phyloP scores from a whole-genome alignment of 2,797 vertebrate species.

The Agapornis canus region DNA sequence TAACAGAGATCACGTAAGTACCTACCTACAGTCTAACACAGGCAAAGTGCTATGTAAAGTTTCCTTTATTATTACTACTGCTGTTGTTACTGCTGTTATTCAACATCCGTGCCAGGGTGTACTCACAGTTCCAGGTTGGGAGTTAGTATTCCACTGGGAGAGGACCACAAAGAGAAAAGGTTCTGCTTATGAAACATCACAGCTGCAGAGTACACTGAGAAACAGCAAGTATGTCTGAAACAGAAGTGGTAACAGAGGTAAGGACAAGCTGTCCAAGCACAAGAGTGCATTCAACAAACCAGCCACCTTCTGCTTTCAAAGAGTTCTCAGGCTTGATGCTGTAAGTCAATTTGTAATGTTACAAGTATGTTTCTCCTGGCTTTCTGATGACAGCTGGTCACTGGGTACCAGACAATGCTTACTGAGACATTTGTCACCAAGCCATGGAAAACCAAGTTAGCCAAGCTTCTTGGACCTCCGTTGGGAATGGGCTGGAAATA shows the following conservation, averaged over 20 bases:
- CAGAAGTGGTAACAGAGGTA: not conserved
- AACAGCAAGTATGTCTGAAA: not conserved
- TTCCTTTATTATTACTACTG: not conserved
- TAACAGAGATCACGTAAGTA: conserved; percentile 45
- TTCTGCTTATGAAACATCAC: not conserved
- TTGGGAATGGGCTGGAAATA: not conserved
- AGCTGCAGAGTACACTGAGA: not conserved
- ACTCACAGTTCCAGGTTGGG: not conserved
- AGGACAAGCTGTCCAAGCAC: not conserved
- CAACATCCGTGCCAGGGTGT: not conserved
- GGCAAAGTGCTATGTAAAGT: not conserved
- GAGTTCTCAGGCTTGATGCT: not conserved
- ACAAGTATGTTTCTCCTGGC: not conserved
- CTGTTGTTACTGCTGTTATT: not conserved
- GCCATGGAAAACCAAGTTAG: not conserved
- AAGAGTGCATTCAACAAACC: not conserved
- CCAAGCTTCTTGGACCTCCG: not conserved
- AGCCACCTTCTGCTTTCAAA: not conserved
- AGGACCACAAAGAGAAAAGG: not conserved
- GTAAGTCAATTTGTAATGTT: not conserved
- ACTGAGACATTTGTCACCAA: not conserved
- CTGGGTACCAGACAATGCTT: not conserved
- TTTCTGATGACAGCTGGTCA: not conserved
- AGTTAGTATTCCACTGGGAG: not conserved
- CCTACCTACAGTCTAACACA: not conserved